These are phyloP conservation scores for Erythrolamprus reginae DNA, from an alignment of 2,113 vertebrate species.

Conservation along the genomic window DNA sequence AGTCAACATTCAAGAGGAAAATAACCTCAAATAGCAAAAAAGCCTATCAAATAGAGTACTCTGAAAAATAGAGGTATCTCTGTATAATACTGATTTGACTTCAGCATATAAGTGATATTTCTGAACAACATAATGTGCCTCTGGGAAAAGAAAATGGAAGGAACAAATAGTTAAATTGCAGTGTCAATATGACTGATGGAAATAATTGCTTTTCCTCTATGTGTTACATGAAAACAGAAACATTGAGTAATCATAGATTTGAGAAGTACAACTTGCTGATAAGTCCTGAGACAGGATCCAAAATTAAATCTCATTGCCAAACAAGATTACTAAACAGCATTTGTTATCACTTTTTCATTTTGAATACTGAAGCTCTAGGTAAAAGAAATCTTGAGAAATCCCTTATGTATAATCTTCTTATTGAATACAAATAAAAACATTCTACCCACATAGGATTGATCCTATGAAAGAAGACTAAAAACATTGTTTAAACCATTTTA, in stretches of 20 bases:
- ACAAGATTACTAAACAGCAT: background rate
- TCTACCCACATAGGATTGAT: background rate
- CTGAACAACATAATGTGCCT: background rate
- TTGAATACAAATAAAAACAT: background rate
- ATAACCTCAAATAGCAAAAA: background rate
- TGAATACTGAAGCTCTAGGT: background rate
- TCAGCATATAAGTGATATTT: background rate
- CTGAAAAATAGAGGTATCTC: background rate
- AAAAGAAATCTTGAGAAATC: background rate
- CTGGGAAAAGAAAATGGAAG: conserved; percentile 1
- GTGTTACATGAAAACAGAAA: background rate
- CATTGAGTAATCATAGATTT: background rate
- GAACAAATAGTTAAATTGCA: background rate
- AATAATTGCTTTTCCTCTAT: conserved; percentile 4
- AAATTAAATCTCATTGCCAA: background rate
- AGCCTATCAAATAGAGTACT: background rate
- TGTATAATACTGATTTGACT: background rate
- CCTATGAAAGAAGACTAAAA: background rate
- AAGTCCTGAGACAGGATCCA: background rate
- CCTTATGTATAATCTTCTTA: background rate
- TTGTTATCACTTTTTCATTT: background rate
- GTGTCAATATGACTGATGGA: background rate
- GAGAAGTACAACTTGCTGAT: background rate
- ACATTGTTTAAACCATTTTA: background rate
- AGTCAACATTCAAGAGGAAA: background rate